Base-by-base conservation (phyloP, 2,113 vertebrate species). In the Ictalurus punctatus region DNA sequence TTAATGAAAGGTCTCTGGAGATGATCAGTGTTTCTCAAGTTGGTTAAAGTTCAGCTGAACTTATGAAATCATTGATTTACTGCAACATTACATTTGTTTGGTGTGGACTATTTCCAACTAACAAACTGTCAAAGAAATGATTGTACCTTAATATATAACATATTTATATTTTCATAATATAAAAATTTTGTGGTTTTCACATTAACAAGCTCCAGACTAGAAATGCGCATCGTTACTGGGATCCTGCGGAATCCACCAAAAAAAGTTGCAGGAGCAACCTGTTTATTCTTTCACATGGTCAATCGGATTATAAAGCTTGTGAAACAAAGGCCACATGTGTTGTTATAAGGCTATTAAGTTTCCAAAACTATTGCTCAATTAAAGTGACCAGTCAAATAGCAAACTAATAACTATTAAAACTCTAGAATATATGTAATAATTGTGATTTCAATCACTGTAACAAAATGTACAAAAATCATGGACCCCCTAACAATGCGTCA, bases 1-100 rank as follows among this genome's bases (percentile, higher is more conserved):
- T 71, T 79, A 63, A 79, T 48, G 40, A 25, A 87, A 61, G 16
- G 40, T 80, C 86, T 73, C 63, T 80, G 85, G 14, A 74, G 67
- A 27, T 78, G 21, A 88, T 85, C 61, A 78, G 73, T 74, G n/a
- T 73, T 76, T 54, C 48, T 67, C 25, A 86, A 83, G 34, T 83
- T 14, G 88, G 88, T 79, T 86, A 90, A 91, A 90, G 88, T 88
- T 91, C 89, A 86, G 52, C 67, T 76, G 30, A 58, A 76, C 59
- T 95, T 90, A 91, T 69, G 90, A 56, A 95, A 94, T 71, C 81
- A 21, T n/a, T 84, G 30, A 87, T 67, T 71, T 86, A 89, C 92
- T 94, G 91, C 94, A 92, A 93, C 92, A 93, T 90, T 89, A 86
- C 8, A 14, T 87, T 87, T 86, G 76, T 40, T 73, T 80, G 21